phyloP scores from a whole-genome alignment of 2,797 vertebrate genomes.

The Neosilurus hyrtlii region DNA sequence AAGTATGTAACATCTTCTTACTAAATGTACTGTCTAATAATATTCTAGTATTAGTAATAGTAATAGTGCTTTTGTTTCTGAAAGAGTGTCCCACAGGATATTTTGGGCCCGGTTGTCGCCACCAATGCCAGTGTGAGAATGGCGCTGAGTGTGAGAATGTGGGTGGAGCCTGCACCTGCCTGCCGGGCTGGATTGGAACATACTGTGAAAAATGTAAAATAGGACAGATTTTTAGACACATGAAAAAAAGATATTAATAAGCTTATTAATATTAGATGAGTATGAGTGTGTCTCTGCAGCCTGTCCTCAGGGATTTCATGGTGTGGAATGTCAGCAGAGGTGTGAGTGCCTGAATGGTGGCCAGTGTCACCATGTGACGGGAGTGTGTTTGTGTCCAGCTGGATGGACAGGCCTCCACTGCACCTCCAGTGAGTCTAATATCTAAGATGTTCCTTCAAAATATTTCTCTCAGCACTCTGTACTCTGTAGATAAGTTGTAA shows the following conservation, averaged over 20 bases:
- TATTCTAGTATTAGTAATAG: background rate
- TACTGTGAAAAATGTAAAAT: constrained; percentile 79
- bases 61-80: background rate
- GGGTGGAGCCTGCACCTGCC: constrained; percentile 80
- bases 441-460: constrained; percentile 12
- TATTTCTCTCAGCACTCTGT: background rate
- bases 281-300: constrained; percentile 62
- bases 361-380: constrained; percentile 64
- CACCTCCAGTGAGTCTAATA: constrained; percentile 64
- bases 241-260: background rate
- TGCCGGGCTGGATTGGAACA: constrained; percentile 78
- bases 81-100: constrained; percentile 73
- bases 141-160: constrained; percentile 77
- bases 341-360: constrained; percentile 74
- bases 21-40: background rate
- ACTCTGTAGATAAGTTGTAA: constrained; percentile 34
- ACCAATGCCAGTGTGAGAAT: constrained; percentile 76
- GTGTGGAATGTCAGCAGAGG: constrained; percentile 70
- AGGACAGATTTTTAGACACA: background rate
- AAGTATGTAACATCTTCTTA: constrained; percentile 64
- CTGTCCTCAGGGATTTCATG: constrained; percentile 79
- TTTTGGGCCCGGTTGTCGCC: constrained; percentile 74
- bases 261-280: too few relatives aligned
- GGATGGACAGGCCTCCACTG: constrained; percentile 75
- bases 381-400: constrained; percentile 69